Evolutionary conservation across 2,797 vertebrate genomes (phyloP), one percentile per base, ranked within the genome.

Genomic region (Acanthurus lineatus): DNA sequence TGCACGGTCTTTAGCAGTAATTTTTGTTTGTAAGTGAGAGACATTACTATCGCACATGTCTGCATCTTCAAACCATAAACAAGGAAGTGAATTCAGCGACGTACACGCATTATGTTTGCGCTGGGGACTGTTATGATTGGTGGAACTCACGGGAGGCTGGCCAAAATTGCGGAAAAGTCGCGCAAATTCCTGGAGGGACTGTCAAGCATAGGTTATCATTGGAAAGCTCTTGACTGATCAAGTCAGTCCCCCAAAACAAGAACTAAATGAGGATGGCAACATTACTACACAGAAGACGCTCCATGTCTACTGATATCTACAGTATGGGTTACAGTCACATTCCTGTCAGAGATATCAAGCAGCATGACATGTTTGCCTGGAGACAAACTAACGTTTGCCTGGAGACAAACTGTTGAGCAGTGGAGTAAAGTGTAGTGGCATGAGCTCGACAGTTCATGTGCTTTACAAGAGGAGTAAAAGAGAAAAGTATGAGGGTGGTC

Each of bases 401-500:
- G 49, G 47, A 75, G 49, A 71, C 48, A 51, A 63, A 72, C 48
- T 49, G 47, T 57, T 58, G 7, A 59, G 28, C 40, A 54, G 45
- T 28, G 22, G 42, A 77, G 15, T 17, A 19, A 5, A 6, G 28
- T 16, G 17, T 25, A 17, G n/a, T 25, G 12, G 47, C 51, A 19
- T 40, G 61, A 69, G 53, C 59, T 56, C 32, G 6, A 49, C 15
- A 61, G 47, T 62, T 52, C n/a, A 60, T 38, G 32, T 63, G 68
- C 3, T 47, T 16, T 15, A 22, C 35, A 71, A 59, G 22, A 61
- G 1, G 20, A 64, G 64, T 42, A 22, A 32, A 64, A 38, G 35
- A 52, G 20, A 47, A 49, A 48, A 69, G 57, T 28, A 32, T 45
- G 59, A 76, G 60, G 61, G 56, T 77, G 78, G 73, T 84, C 70